Evolutionary conservation across 2,113 vertebrate genomes (phyloP).

Genomic region (Chlorodrepanis virens): DNA sequence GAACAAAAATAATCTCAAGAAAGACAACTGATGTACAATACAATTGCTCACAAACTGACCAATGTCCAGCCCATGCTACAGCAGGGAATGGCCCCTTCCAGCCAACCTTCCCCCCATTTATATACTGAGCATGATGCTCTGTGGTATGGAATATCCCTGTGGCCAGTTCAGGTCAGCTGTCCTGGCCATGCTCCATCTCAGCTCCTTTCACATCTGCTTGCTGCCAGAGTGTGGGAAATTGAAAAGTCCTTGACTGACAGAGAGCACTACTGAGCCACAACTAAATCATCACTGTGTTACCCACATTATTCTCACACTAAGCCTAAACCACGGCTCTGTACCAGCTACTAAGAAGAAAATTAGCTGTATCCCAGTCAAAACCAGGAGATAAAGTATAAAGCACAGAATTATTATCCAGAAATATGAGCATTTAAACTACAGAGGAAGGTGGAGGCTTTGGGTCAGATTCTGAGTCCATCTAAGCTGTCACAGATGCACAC

Average conservation of each 20-base stretch:
- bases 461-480: background rate
- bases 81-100: background rate
- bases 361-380: background rate
- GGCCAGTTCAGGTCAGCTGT: background rate
- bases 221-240: background rate
- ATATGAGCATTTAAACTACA: background rate
- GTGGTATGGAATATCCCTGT: background rate
- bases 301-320: background rate
- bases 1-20: background rate
- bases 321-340: background rate
- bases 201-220: background rate
- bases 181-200: background rate
- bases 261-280: background rate
- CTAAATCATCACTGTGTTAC: background rate
- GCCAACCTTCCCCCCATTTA: background rate
- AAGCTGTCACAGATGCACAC: background rate
- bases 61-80: background rate
- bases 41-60: background rate
- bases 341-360: background rate
- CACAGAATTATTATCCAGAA: background rate
- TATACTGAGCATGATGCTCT: background rate
- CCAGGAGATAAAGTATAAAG: background rate
- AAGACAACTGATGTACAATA: background rate
- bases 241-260: background rate
- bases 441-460: background rate